phyloP scores from a whole-genome alignment of 2,797 vertebrate genomes.

The Dermochelys coriacea region DNA sequence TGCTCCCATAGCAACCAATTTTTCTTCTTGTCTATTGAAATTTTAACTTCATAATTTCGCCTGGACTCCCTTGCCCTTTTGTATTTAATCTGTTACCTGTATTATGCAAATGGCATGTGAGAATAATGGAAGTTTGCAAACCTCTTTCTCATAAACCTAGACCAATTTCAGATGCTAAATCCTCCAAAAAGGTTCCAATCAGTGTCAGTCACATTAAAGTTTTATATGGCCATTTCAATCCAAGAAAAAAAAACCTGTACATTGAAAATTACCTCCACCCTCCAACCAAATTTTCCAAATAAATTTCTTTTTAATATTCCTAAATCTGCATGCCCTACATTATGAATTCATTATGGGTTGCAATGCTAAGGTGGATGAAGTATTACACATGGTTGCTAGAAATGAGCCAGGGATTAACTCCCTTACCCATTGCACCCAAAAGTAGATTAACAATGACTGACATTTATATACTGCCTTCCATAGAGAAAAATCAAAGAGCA shows the following conservation, averaged over 20 bases:
- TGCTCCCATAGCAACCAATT: background rate
- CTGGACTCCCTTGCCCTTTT: background rate
- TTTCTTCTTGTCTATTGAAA: background rate
- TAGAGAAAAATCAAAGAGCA: background rate
- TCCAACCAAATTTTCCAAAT: background rate
- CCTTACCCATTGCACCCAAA: background rate
- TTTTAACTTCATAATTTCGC: background rate
- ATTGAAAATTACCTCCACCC: background rate
- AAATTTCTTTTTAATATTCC: background rate
- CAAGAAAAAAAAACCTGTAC: background rate
- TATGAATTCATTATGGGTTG: background rate
- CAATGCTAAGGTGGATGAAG: background rate
- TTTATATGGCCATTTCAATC: background rate
- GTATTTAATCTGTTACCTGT: background rate
- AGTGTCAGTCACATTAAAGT: background rate
- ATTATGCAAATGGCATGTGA: background rate
- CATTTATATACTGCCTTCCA: background rate
- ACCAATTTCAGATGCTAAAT: constrained; percentile 21
- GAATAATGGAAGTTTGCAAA: background rate
- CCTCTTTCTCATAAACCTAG: background rate
- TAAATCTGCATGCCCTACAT: background rate
- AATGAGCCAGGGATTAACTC: background rate
- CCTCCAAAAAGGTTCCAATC: background rate
- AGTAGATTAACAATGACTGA: background rate
- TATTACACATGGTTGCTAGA: background rate